A percentile compares a stretch with the other conserved stretches of the same genome.
Evolutionary conservation across 2,797 vertebrate species (phyloP).

Genomic region (Sardinella longiceps): DNA sequence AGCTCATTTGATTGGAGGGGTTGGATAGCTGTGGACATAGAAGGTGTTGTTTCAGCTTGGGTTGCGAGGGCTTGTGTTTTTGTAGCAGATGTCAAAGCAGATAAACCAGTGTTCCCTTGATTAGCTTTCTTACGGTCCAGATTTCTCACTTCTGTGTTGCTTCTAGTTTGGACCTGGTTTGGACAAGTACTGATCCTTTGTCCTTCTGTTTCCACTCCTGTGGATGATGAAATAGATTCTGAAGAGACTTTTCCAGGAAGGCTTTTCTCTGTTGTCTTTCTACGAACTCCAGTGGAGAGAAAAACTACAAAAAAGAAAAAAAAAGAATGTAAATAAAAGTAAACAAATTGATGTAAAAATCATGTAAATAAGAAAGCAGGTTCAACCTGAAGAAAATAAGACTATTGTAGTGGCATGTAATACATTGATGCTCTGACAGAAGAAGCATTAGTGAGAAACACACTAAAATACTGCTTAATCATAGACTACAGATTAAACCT

Average conservation of each 20-base stretch:
- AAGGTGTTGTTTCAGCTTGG: background rate
- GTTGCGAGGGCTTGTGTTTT: background rate
- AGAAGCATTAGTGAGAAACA: too few relatives aligned
- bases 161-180: background rate
- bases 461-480: too few relatives aligned
- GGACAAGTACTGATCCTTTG: background rate
- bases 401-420: too few relatives aligned
- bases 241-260: conserved; percentile 10
- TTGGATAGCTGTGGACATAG: conserved; percentile 22
- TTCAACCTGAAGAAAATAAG: background rate
- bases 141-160: background rate
- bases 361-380: background rate
- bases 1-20: background rate
- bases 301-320: conserved; percentile 46
- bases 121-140: background rate
- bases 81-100: background rate
- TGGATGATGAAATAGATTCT: conserved; percentile 8
- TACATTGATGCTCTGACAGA: too few relatives aligned
- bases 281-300: conserved; percentile 38
- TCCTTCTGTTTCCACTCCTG: conserved; percentile 28
- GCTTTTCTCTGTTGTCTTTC: conserved; percentile 32
- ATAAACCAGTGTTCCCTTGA: background rate
- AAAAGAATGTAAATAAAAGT: background rate
- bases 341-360: conserved; percentile 26
- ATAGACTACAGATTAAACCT: too few relatives aligned